Evolutionary conservation across 2,888 invertebrate species (phyloP).

Genomic region (Pemphredon lugubris): DNA sequence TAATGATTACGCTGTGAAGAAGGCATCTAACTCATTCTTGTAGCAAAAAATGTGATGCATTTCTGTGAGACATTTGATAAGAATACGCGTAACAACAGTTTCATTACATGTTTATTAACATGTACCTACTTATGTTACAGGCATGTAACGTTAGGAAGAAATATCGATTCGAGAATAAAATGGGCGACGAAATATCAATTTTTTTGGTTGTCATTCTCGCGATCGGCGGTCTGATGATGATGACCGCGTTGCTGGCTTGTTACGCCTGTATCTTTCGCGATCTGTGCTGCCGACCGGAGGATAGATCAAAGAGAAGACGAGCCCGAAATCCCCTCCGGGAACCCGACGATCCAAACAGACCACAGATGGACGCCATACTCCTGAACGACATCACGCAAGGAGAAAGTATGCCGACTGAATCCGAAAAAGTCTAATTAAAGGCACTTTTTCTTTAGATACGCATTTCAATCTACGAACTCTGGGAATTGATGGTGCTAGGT

Average conservation of each 20-base stretch:
- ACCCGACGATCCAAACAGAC: slow-evolving; percentile 67
- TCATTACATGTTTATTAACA: not conserved
- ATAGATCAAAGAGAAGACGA: slow-evolving; percentile 80
- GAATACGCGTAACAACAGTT: no score
- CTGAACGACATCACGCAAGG: slow-evolving; percentile 85
- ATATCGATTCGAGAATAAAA: slow-evolving; percentile 70
- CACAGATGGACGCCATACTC: slow-evolving; percentile 82
- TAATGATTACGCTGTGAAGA: no score
- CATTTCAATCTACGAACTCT: not conserved
- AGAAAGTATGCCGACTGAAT: slow-evolving; percentile 85
- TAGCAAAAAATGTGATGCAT: no score
- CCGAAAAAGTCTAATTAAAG: slow-evolving; percentile 68
- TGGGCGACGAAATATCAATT: slow-evolving; percentile 84
- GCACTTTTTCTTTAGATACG: not conserved
- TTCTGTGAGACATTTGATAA: not conserved
- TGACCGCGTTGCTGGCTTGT: slow-evolving; percentile 85
- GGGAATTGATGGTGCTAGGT: slow-evolving; percentile 4
- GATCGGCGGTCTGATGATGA: slow-evolving; percentile 83
- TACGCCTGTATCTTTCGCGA: slow-evolving; percentile 86
- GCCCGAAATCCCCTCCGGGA: slow-evolving; percentile 76
- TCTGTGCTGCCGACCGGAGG: slow-evolving; percentile 83
- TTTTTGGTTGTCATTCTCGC: slow-evolving; percentile 84
- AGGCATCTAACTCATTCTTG: no score
- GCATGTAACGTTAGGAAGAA: no score
- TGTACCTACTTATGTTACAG: slow-evolving; percentile 32